A percentile compares a stretch with the other conserved stretches of the same genome.
Conservation (phyloP, 2,888 invertebrate genomes). For the Lacanobia wlatinum region DNA sequence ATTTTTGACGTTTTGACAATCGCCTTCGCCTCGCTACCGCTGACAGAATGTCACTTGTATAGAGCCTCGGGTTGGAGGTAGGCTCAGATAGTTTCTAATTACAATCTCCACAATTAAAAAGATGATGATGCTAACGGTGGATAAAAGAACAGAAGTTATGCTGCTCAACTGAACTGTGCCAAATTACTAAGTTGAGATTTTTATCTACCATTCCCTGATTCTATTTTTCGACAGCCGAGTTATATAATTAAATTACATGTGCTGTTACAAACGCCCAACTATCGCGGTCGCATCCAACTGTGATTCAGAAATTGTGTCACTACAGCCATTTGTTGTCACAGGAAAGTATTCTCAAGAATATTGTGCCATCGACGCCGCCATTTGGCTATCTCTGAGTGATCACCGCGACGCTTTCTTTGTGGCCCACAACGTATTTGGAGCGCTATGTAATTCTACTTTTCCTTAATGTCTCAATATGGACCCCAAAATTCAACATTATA, state of each 20-base stretch:
- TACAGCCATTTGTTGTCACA: not conserved
- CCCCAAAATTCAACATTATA: conserved; percentile 69
- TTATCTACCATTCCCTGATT: not conserved
- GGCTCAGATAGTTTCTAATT: not conserved
- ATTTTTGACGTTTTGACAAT: no score
- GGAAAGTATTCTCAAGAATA: conserved; percentile 21
- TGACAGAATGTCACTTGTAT: no score
- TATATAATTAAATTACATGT: no score
- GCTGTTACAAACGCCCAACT: no score
- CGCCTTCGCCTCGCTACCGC: no score
- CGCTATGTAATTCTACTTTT: conserved; percentile 70
- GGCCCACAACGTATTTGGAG: conserved; percentile 52
- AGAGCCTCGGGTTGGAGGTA: not conserved
- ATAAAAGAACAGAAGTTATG: not conserved
- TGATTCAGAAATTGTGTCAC: conserved; percentile 11
- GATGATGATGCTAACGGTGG: not conserved
- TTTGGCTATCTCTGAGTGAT: conserved; percentile 42
- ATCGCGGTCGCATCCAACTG: not conserved
- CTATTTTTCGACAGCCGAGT: not conserved
- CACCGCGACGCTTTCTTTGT: conserved; percentile 48
- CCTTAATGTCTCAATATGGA: conserved; percentile 76
- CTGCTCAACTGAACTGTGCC: not conserved
- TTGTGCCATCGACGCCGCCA: conserved; percentile 25
- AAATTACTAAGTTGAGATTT: not conserved
- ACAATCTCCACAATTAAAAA: not conserved